These are phyloP conservation scores for Chanos chanos DNA, from an alignment of 2,797 vertebrate species.

Conservation along the genomic window DNA sequence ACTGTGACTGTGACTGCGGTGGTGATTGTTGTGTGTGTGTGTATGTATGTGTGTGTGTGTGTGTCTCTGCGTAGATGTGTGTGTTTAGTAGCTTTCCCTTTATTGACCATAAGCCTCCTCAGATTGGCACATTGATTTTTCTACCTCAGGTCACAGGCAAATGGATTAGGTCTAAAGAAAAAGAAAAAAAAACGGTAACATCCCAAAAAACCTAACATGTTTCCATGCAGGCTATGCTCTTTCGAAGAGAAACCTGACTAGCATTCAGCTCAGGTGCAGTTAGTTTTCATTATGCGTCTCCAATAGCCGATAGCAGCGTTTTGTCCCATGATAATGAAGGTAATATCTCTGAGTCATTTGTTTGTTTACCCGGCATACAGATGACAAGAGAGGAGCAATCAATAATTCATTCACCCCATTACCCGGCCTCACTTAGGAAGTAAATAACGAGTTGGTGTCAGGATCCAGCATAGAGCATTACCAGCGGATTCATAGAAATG, in stretches of 20 bases:
- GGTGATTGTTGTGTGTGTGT: too few species aligned
- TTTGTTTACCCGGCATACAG: constrained; percentile 43
- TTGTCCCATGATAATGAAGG: constrained; percentile 31
- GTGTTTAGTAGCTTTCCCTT: background rate
- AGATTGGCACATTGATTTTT: background rate
- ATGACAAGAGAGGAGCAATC: constrained; percentile 30
- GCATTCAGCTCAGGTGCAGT: constrained; percentile 22
- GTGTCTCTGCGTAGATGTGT: background rate
- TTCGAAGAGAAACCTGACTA: constrained; percentile 25
- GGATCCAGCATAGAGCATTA: constrained; percentile 28
- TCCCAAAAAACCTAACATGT: constrained; percentile 2
- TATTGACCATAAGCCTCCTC: background rate
- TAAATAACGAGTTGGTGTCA: constrained; percentile 39
- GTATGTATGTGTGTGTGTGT: background rate
- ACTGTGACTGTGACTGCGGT: too few species aligned
- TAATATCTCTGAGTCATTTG: constrained; percentile 33
- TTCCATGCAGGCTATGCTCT: background rate
- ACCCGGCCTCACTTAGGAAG: constrained; percentile 32
- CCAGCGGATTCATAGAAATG: constrained; percentile 27
- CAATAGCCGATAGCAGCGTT: constrained; percentile 24
- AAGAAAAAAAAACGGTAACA: background rate
- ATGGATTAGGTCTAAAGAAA: background rate
- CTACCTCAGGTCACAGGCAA: background rate
- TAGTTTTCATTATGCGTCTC: constrained; percentile 33
- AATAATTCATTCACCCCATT: constrained; percentile 41